phyloP scores from a whole-genome alignment of 2,797 vertebrate species.

The Toxotes lorentzi region DNA sequence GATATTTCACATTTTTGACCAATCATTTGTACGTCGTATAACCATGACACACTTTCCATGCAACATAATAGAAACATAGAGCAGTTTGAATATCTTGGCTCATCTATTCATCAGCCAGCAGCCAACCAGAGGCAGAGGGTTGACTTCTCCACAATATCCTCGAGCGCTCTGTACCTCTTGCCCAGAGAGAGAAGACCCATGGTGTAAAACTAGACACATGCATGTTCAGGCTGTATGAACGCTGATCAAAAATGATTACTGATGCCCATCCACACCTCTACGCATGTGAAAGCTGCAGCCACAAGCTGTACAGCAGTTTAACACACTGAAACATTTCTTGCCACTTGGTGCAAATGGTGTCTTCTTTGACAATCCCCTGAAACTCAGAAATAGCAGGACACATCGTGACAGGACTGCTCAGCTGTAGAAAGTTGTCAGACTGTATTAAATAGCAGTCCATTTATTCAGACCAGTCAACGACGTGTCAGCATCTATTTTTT shows the following conservation, averaged over 20 bases:
- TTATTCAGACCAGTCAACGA: constrained; percentile 26
- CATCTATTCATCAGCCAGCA: constrained; percentile 9
- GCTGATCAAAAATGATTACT: constrained; percentile 57
- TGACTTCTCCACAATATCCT: background rate
- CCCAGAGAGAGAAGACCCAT: background rate
- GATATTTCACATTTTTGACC: background rate
- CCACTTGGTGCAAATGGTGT: constrained; percentile 13
- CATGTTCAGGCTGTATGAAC: constrained; percentile 16
- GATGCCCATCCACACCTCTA: constrained; percentile 45
- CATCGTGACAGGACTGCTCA: constrained; percentile 3
- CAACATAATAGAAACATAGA: too few relatives aligned
- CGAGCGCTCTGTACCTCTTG: constrained; percentile 12
- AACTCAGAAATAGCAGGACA: constrained; percentile 1
- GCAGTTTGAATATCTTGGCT: background rate
- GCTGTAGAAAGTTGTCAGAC: constrained; percentile 38
- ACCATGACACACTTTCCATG: too few relatives aligned
- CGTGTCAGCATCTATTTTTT: background rate
- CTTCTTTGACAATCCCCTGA: constrained; percentile 16
- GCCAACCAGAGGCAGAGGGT: background rate
- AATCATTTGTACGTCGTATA: background rate
- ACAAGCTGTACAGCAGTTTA: constrained; percentile 28
- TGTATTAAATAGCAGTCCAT: constrained; percentile 15
- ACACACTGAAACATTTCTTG: constrained; percentile 37
- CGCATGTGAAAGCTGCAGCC: constrained; percentile 43
- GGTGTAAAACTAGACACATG: background rate